phyloP scores from a whole-genome alignment of 2,797 vertebrate species.

The Lacerta bilineata region DNA sequence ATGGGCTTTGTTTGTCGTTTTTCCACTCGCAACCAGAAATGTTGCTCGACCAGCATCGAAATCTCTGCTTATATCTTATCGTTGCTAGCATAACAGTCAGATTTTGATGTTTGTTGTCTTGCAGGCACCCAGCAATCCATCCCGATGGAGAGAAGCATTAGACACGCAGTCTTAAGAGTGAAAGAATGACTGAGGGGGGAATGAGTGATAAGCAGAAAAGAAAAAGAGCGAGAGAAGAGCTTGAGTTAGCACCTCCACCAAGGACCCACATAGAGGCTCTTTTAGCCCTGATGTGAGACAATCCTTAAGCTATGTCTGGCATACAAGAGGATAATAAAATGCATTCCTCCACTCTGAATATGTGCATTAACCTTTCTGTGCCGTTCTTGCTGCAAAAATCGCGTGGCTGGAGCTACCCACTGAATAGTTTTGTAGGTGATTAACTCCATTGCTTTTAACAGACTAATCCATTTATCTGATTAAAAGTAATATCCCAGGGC shows the following conservation, averaged over 20 bases:
- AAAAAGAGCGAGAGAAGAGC: slow-evolving; percentile 14
- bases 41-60: slow-evolving; percentile 56
- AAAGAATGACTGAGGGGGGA: slow-evolving; percentile 58
- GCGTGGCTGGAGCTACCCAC: neutral
- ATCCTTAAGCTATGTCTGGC: slow-evolving; percentile 60
- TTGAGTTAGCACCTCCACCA: slow-evolving; percentile 63
- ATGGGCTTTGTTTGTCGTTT: slow-evolving; percentile 45
- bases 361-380: neutral
- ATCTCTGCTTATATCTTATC: slow-evolving; percentile 74
- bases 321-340: slow-evolving; percentile 43
- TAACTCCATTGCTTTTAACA: neutral
- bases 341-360: slow-evolving; percentile 29
- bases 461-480: neutral
- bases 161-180: slow-evolving; percentile 54
- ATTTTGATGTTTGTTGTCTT: slow-evolving; percentile 60
- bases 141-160: slow-evolving; percentile 53
- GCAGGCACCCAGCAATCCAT: slow-evolving; percentile 61
- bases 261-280: slow-evolving; percentile 47
- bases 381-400: neutral
- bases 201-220: slow-evolving; percentile 64
- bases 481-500: neutral
- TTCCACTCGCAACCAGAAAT: slow-evolving; percentile 57
- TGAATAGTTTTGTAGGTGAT: neutral
- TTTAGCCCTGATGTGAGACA: slow-evolving; percentile 64
- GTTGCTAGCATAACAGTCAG: slow-evolving; percentile 62